Percentiles rank a stretch among this genome's conserved stretches.
Conservation (phyloP, 2,113 vertebrate genomes). For the Hippocampus comes region DNA sequence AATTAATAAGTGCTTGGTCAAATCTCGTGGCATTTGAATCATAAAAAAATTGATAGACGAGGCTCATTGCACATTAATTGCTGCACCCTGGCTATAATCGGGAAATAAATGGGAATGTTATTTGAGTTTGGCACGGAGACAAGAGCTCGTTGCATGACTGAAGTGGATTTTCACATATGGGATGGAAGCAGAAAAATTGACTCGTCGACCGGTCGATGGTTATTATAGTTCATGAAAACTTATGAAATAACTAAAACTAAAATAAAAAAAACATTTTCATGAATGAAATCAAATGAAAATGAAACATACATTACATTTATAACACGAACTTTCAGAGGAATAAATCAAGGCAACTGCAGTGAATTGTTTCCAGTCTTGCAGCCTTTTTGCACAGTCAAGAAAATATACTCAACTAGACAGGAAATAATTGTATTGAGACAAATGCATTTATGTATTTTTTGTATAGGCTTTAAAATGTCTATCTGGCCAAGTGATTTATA, state of each 20-base stretch:
- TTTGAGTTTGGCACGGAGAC: constrained; percentile 35
- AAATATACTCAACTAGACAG: constrained; percentile 8
- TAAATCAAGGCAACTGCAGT: constrained; percentile 22
- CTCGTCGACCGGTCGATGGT: not conserved
- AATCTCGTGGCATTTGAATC: constrained; percentile 18
- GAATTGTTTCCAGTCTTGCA: constrained; percentile 18
- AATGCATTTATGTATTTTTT: not conserved
- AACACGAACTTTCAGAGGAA: not conserved
- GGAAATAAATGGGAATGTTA: constrained; percentile 45
- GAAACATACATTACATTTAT: no score
- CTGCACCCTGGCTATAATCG: constrained; percentile 20
- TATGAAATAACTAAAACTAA: no score
- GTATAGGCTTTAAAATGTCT: constrained; percentile 1
- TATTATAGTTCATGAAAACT: no score
- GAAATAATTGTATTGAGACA: constrained; percentile 5
- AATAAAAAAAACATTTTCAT: no score
- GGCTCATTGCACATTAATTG: constrained; percentile 40
- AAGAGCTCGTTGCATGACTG: constrained; percentile 9
- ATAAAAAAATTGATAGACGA: constrained; percentile 38
- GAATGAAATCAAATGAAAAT: no score
- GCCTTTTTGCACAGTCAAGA: constrained; percentile 15
- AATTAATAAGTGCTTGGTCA: constrained; percentile 40
- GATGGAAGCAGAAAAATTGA: constrained; percentile 6
- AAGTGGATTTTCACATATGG: constrained; percentile 13
- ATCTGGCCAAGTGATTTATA: not conserved